Evolutionary conservation across 2,797 vertebrate genomes (phyloP).

Genomic region (Lithobates sylvaticus): DNA sequence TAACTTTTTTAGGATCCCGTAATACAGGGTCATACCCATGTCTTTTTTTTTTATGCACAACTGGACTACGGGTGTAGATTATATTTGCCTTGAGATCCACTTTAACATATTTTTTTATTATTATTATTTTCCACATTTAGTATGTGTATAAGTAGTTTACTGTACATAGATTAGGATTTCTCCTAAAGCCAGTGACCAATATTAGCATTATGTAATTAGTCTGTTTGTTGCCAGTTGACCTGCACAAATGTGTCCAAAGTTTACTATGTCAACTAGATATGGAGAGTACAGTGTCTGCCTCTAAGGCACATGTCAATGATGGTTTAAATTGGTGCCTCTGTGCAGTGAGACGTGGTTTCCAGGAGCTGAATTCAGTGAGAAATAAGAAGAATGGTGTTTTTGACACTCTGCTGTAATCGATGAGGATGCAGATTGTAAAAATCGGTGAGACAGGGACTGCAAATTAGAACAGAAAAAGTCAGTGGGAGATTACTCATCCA

Average conservation of each 20-base stretch:
- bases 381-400: constrained; percentile 24
- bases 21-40: too few relatives aligned
- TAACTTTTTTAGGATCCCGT: too few relatives aligned
- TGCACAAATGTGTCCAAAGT: constrained; percentile 18
- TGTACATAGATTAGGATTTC: constrained; percentile 4
- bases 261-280: constrained; percentile 11
- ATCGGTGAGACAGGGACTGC: constrained; percentile 29
- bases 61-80: not conserved
- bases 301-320: constrained; percentile 2
- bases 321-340: not conserved
- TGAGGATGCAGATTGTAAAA: constrained; percentile 20
- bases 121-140: constrained; percentile 1
- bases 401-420: constrained; percentile 11
- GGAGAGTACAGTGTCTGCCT: not conserved
- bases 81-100: not conserved
- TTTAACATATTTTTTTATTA: not conserved
- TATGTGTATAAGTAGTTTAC: not conserved
- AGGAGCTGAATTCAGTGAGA: constrained; percentile 6
- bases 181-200: constrained; percentile 23
- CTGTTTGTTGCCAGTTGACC: not conserved
- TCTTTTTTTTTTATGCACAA: not conserved
- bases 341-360: not conserved
- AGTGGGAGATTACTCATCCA: constrained; percentile 41
- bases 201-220: constrained; percentile 9
- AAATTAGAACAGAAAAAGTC: constrained; percentile 42